Conservation (phyloP, 37 sponge, comb jelly and placozoan species). For the Chondrilla cf. caribensis region DNA sequence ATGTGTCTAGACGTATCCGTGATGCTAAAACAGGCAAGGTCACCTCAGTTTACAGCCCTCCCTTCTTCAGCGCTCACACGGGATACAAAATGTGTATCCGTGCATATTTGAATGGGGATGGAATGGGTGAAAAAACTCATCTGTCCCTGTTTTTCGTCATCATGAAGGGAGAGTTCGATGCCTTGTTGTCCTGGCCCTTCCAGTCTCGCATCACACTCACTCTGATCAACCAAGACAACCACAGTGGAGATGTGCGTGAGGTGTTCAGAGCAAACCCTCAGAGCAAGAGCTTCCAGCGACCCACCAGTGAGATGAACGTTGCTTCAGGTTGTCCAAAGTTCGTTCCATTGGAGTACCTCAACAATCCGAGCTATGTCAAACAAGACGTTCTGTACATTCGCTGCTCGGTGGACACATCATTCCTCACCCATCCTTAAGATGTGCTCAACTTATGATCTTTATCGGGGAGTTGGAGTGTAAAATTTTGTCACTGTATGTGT, state of each 20-base stretch:
- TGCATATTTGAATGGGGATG: slow-evolving; percentile 85
- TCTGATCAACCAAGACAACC: slow-evolving; percentile 20
- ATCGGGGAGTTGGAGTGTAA: too few relatives aligned
- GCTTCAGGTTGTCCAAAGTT: slow-evolving; percentile 75
- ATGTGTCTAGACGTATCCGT: slow-evolving; percentile 52
- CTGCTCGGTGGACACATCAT: slow-evolving; percentile 55
- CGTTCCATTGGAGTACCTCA: slow-evolving; percentile 45
- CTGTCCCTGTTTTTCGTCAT: slow-evolving; percentile 81
- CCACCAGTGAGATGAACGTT: slow-evolving; percentile 53
- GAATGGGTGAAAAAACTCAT: slow-evolving; percentile 74
- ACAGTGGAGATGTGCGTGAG: slow-evolving; percentile 4
- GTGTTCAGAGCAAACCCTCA: slow-evolving; percentile 19
- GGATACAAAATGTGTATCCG: slow-evolving; percentile 90
- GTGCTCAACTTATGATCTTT: too few relatives aligned
- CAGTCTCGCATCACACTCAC: slow-evolving; percentile 1
- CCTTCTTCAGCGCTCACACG: slow-evolving; percentile 67
- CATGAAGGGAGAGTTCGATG: slow-evolving; percentile 69
- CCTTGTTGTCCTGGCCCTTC: slow-evolving; percentile 29
- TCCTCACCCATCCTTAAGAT: slow-evolving; percentile 52
- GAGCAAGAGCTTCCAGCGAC: slow-evolving; percentile 44
- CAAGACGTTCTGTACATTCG: slow-evolving; percentile 70
- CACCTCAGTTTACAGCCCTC: slow-evolving; percentile 78
- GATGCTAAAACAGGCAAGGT: slow-evolving; percentile 68
- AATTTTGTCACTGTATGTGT: too few relatives aligned
- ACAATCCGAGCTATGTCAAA: slow-evolving; percentile 51